These are phyloP conservation scores for Phengaris alcon DNA, from an alignment of 2,888 invertebrate genomes.

Conservation along the genomic window DNA sequence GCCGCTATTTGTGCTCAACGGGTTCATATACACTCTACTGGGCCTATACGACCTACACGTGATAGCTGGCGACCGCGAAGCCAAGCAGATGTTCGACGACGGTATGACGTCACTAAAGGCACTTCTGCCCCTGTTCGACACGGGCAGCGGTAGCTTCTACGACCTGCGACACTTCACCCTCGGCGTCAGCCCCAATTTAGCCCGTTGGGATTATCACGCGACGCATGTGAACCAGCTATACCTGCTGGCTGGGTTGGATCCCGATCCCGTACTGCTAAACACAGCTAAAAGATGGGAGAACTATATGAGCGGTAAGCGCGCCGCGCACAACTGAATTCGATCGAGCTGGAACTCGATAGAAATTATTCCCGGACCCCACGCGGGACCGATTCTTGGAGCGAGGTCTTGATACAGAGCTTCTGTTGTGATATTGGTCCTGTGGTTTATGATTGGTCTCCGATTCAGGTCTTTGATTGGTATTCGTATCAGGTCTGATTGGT, in stretches of 20 bases:
- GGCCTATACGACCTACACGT: constrained; percentile 97
- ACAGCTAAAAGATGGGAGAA: constrained; percentile 96
- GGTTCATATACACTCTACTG: constrained; percentile 97
- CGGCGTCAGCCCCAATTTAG: constrained; percentile 94
- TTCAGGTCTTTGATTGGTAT: background rate
- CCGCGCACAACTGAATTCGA: constrained; percentile 91
- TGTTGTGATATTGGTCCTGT: background rate
- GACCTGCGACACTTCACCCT: constrained; percentile 96
- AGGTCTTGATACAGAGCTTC: no score
- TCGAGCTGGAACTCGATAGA: background rate
- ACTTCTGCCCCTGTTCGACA: constrained; percentile 94
- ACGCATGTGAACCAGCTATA: constrained; percentile 98
- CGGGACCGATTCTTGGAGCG: background rate
- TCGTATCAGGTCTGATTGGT: background rate
- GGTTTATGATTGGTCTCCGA: background rate
- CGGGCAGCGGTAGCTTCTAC: constrained; percentile 96
- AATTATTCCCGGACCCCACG: background rate
- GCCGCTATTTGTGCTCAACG: constrained; percentile 96
- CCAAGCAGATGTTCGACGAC: constrained; percentile 87
- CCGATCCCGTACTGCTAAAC: constrained; percentile 87
- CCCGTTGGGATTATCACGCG: constrained; percentile 99
- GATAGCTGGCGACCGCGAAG: constrained; percentile 86
- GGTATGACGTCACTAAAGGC: constrained; percentile 92
- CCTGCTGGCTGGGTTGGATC: constrained; percentile 90
- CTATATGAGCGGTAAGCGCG: constrained; percentile 96